Base-by-base conservation (phyloP, 2,113 vertebrate species). In the Nycticryphes semicollaris region DNA sequence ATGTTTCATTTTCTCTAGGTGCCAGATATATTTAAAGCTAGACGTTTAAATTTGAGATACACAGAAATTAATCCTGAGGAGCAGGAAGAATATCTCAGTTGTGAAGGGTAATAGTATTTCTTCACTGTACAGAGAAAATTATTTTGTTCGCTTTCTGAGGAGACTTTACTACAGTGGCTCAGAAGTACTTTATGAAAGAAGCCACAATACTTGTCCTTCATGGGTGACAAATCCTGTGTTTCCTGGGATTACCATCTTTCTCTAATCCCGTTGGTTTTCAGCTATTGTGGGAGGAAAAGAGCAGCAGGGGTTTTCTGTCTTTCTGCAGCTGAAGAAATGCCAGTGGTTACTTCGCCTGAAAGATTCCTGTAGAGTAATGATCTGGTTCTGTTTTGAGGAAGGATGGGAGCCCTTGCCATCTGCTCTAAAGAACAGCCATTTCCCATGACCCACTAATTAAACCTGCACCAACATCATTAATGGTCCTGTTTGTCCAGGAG, bases 61-160 rank as follows among this genome's bases (percentile, higher is more conserved):
- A 87, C 60, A 87, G 82, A 93, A 95, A 96, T 96, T 89, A 96
- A 97, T 95, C 59, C 64, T 28, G 25, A 20, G 45, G 77, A 93
- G 60, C 69, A 90, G 64, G 62, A 77, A 86, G 20, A 77, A 12
- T 69, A 64, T 91, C 35, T 93, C 62, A 67, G 54, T 35, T 51
- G 2, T 87, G 84, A 95, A 95, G 77, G 48, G 54, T 91, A 93
- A 89, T 93, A 87, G 30, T 84, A 60, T 93, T 94, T 93, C 45
- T 80, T 90, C 39, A 41, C 39, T 84, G 30, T n/a, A 76, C 70
- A 68, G 63, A 89, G 56, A 87, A 94, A 96, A 67, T 74, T 1
- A 81, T 59, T 92, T 91, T 76, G 22, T 91, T 95, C 56, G 24
- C 35, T 93, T 90, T 78, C 43, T 60, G 74, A 70, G 70, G 77